Conservation (phyloP, 2,113 vertebrate species). For the Oreocharis arfaki region DNA sequence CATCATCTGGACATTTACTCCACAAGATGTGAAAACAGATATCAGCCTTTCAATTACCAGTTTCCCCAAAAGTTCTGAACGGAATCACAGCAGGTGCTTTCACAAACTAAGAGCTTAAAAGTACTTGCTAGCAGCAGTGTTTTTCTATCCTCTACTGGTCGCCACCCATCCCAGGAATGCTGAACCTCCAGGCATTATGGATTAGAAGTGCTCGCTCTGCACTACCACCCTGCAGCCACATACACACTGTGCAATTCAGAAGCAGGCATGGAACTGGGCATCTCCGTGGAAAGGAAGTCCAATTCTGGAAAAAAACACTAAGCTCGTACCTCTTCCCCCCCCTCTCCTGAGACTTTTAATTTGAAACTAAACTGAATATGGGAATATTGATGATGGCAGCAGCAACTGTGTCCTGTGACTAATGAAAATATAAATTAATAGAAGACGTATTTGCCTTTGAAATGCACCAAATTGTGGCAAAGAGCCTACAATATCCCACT, state of each 20-base stretch:
- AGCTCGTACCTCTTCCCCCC: neutral
- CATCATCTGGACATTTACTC: neutral
- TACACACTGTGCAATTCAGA: neutral
- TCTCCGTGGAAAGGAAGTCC: neutral
- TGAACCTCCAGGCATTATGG: neutral
- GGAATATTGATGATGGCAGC: neutral
- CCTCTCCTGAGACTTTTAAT: neutral
- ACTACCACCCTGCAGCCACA: neutral
- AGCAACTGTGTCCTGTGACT: neutral
- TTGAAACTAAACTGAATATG: neutral
- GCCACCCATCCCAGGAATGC: fast-evolving
- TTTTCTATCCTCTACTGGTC: neutral
- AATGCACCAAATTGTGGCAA: neutral
- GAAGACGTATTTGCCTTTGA: neutral
- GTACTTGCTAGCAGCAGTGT: neutral
- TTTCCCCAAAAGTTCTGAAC: neutral
- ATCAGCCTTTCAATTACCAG: neutral
- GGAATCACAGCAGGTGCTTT: neutral
- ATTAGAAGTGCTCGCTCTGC: neutral
- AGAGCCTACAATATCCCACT: neutral
- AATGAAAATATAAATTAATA: constrained; percentile 1
- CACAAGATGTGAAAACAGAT: neutral
- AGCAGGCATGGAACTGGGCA: neutral
- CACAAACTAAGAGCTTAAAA: neutral
- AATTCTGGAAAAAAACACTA: neutral